phyloP scores from a whole-genome alignment of 1,140 invertebrate genomes.

The Trachymyrmex cornetzi region DNA sequence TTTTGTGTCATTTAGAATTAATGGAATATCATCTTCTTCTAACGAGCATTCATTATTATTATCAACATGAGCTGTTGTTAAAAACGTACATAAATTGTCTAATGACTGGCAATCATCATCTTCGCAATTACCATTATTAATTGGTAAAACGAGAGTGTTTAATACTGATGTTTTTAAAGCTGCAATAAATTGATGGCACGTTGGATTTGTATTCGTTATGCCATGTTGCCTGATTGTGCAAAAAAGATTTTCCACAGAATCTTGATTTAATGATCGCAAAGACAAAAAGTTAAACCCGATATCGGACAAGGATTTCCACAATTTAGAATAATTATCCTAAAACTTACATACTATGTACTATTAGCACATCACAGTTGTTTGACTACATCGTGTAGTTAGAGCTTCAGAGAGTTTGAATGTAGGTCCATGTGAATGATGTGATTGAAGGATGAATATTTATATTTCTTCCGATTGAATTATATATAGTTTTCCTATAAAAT shows the following conservation, averaged over 20 bases:
- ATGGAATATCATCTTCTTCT: neutral
- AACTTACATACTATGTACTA: too few species aligned
- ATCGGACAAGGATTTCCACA: neutral
- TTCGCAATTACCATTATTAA: neutral
- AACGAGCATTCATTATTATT: neutral
- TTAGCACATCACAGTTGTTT: too few species aligned
- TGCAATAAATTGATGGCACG: neutral
- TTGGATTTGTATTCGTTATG: neutral
- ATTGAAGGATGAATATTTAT: too few species aligned
- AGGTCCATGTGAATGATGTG: too few species aligned
- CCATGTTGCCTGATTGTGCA: neutral
- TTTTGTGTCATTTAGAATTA: neutral
- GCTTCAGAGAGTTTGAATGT: too few species aligned
- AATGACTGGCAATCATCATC: neutral
- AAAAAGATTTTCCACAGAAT: neutral
- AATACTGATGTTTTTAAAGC: neutral
- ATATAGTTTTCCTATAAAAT: too few species aligned
- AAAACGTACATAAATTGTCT: neutral
- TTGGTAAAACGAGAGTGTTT: neutral
- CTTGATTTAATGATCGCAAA: neutral
- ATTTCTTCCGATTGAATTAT: too few species aligned
- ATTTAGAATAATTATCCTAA: neutral
- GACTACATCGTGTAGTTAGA: too few species aligned
- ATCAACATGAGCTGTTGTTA: neutral
- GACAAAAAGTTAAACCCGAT: neutral